phyloP scores from a whole-genome alignment of 2,113 vertebrate species.

The Indicator indicator region DNA sequence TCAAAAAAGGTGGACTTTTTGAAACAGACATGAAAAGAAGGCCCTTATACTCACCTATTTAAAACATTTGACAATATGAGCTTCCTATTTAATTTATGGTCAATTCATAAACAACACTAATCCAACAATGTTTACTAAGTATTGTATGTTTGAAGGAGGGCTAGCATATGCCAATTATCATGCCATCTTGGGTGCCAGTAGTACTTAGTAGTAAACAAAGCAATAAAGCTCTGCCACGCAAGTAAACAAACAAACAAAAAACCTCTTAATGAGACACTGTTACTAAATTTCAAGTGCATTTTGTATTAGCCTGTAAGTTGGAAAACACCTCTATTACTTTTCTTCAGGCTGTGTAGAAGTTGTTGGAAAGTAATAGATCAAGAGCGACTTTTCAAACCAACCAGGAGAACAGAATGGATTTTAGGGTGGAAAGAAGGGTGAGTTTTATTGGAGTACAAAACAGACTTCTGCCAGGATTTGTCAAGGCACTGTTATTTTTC shows the following conservation, averaged over 20 bases:
- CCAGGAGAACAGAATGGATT: background rate
- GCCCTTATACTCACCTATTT: background rate
- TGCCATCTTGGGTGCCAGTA: slow-evolving; percentile 1
- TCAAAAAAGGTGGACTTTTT: background rate
- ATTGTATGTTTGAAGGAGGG: background rate
- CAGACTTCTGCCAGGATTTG: background rate
- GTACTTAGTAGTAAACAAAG: slow-evolving; percentile 37
- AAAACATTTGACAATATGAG: background rate
- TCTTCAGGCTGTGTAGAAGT: background rate
- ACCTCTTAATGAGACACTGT: background rate
- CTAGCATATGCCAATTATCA: slow-evolving; percentile 26
- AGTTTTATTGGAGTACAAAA: background rate
- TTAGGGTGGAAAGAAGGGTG: background rate
- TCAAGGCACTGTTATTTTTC: background rate
- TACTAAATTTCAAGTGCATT: background rate
- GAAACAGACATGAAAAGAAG: background rate
- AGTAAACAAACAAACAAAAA: slow-evolving; percentile 36
- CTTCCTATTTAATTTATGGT: slow-evolving; percentile 7
- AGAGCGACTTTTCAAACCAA: background rate
- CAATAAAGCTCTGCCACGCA: slow-evolving; percentile 39
- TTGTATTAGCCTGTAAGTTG: background rate
- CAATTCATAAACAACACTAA: slow-evolving; percentile 8
- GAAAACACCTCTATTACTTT: background rate
- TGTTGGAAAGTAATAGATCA: background rate
- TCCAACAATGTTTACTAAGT: slow-evolving; percentile 26